These are phyloP conservation scores for Protophormia terraenovae DNA, from an alignment of 2,888 invertebrate species.

Conservation along the genomic window DNA sequence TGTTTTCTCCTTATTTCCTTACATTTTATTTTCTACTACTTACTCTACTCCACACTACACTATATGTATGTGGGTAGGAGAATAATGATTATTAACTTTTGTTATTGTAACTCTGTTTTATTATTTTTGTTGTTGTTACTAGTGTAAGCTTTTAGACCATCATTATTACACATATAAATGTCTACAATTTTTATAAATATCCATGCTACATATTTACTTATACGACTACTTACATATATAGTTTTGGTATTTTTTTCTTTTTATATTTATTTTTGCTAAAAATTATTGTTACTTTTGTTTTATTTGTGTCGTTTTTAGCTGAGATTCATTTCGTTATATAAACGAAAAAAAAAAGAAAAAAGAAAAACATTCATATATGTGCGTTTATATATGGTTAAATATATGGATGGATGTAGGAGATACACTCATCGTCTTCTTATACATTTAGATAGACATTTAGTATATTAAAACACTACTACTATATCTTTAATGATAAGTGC, in stretches of 20 bases:
- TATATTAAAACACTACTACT: conserved; percentile 49
- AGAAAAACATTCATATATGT: too few species aligned
- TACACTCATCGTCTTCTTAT: not conserved
- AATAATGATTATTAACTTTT: conserved; percentile 58
- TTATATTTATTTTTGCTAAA: conserved; percentile 31
- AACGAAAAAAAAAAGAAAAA: too few species aligned
- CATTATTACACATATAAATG: conserved; percentile 51
- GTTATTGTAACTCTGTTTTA: not conserved
- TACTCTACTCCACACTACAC: not conserved
- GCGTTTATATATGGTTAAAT: too few species aligned
- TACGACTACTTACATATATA: not conserved
- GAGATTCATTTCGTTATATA: conserved; percentile 48
- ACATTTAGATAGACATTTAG: conserved; percentile 40
- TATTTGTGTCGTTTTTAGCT: conserved; percentile 48
- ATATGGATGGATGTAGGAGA: too few species aligned
- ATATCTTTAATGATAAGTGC: conserved; percentile 77
- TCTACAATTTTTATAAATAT: not conserved
- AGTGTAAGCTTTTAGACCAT: conserved; percentile 57
- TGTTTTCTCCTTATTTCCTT: conserved; percentile 32
- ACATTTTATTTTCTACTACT: not conserved
- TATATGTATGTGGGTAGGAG: conserved; percentile 32
- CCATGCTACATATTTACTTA: not conserved
- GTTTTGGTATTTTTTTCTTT: too few species aligned
- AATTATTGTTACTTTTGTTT: conserved; percentile 42
- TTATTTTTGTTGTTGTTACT: conserved; percentile 14